Percentiles rank a stretch among this genome's conserved stretches.
These are phyloP conservation scores for Xestoiulus laeticollis DNA, from an alignment of 2,888 invertebrate species.

Conservation along the genomic window DNA sequence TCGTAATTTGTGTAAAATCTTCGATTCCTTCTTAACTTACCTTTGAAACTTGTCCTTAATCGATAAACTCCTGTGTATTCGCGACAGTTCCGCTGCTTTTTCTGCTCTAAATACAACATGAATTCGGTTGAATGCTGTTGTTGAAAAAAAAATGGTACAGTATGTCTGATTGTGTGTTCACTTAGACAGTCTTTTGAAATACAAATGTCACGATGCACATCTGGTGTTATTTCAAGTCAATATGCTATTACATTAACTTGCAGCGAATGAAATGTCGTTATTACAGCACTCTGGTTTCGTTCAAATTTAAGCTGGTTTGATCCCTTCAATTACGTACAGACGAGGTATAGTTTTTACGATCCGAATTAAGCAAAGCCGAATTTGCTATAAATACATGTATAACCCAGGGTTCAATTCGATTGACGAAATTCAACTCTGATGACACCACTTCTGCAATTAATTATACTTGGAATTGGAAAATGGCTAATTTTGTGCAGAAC, in stretches of 20 bases:
- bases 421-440: constrained; percentile 3
- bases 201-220: constrained; percentile 36
- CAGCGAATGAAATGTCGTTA: constrained; percentile 12
- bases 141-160: background rate
- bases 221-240: background rate
- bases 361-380: constrained; percentile 12
- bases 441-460: background rate
- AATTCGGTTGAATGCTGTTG: background rate
- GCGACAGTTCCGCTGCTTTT: constrained; percentile 6
- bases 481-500: background rate
- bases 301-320: background rate
- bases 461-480: background rate
- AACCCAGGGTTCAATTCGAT: background rate
- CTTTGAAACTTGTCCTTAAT: background rate
- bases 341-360: background rate
- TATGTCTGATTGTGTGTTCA: background rate
- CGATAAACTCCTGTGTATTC: background rate
- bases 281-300: background rate
- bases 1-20: background rate
- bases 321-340: constrained; percentile 20
- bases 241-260: background rate
- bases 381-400: background rate
- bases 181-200: background rate
- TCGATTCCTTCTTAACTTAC: background rate
- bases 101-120: constrained; percentile 3